A percentile compares a stretch with the other conserved stretches of the same genome.
phyloP scores from a whole-genome alignment of 2,113 vertebrate genomes.

The Benitochromis conjunctus region DNA sequence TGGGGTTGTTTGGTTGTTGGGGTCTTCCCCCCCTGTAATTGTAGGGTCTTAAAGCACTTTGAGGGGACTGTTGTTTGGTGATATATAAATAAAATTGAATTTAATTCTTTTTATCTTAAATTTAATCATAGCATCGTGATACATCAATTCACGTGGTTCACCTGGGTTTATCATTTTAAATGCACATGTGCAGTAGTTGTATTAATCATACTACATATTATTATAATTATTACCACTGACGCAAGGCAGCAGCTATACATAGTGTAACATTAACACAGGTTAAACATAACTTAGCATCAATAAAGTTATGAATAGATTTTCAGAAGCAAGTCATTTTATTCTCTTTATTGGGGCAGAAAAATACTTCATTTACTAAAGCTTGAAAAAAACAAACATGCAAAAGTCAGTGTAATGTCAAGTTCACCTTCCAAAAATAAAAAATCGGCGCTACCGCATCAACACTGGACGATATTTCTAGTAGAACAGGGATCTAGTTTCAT shows the following conservation, averaged over 20 bases:
- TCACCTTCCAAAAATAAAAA: not conserved
- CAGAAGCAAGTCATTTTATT: not conserved
- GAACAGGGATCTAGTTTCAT: not conserved
- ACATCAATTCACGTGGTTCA: not conserved
- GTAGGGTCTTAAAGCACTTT: not conserved
- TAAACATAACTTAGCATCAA: not conserved
- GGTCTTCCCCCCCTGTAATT: not conserved
- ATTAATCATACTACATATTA: not conserved
- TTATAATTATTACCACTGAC: not conserved
- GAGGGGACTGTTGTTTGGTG: not conserved
- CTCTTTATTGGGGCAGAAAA: not conserved
- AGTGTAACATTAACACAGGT: not conserved
- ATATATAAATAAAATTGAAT: not conserved
- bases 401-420: not conserved
- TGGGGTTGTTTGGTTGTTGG: not conserved
- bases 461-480: not conserved
- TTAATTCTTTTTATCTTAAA: too few species aligned
- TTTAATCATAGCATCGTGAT: not conserved
- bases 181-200: not conserved
- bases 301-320: not conserved
- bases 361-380: not conserved
- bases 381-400: not conserved
- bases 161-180: not conserved
- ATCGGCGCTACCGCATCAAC: too few species aligned
- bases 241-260: not conserved